Conservation (phyloP, 92 coral and sea anemone genomes). For the Siderastrea radians region DNA sequence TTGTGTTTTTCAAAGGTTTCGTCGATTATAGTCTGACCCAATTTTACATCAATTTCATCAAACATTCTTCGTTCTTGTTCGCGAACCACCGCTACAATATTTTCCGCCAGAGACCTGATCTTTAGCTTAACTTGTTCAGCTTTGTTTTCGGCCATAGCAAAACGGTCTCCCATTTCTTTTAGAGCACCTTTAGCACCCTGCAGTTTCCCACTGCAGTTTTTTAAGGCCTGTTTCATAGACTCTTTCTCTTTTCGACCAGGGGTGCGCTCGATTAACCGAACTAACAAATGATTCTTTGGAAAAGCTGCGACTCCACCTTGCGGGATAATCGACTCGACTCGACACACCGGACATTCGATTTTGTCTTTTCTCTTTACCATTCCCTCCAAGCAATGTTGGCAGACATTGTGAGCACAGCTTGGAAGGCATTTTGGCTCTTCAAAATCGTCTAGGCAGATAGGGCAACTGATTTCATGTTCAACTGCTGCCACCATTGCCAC, state of each 20-base stretch:
- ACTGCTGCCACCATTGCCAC: not conserved
- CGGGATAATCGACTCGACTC: conserved; percentile 50
- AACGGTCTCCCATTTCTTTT: conserved; percentile 44
- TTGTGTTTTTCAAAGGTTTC: conserved; percentile 22
- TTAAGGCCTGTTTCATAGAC: conserved; percentile 31
- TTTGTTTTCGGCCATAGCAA: conserved; percentile 13
- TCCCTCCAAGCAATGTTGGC: conserved; percentile 50
- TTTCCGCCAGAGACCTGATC: conserved; percentile 16
- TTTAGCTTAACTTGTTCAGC: conserved; percentile 23
- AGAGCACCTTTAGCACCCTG: conserved; percentile 24
- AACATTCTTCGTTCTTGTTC: conserved; percentile 39
- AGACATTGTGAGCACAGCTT: conserved; percentile 75
- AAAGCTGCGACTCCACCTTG: conserved; percentile 50
- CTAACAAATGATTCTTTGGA: conserved; percentile 62
- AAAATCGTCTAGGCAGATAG: conserved; percentile 68
- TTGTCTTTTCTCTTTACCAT: conserved; percentile 18
- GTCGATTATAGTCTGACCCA: conserved; percentile 22
- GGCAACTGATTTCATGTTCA: conserved; percentile 69
- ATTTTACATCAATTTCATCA: conserved; percentile 28
- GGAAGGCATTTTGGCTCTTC: conserved; percentile 78
- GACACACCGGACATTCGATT: conserved; percentile 63
- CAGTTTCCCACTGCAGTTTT: conserved; percentile 42
- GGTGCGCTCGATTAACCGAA: conserved; percentile 56
- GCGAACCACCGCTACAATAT: conserved; percentile 28
- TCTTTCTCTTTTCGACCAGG: conserved; percentile 68